Evolutionary conservation across 2,888 invertebrate genomes (phyloP).

Genomic region (Trissoscelio sp.): DNA sequence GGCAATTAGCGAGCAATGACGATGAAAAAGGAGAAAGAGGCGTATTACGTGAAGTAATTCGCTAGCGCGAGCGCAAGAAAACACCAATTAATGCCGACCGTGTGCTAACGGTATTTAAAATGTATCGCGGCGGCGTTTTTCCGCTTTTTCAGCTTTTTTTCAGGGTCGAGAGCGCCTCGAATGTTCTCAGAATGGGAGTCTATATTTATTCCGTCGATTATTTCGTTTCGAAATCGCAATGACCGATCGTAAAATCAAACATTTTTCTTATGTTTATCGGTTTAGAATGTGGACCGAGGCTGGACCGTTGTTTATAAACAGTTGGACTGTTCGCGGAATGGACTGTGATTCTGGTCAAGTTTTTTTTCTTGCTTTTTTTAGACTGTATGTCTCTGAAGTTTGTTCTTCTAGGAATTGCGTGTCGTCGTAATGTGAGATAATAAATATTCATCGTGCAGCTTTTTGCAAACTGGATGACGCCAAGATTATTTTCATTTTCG

Average conservation of each 20-base stretch:
- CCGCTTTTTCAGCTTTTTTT: conserved; percentile 26
- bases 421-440: conserved; percentile 29
- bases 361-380: no score
- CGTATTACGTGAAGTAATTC: conserved; percentile 17
- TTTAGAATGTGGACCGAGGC: conserved; percentile 35
- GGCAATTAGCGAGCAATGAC: conserved; percentile 25
- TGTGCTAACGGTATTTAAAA: conserved; percentile 34
- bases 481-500: conserved; percentile 65
- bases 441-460: conserved; percentile 55
- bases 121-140: conserved; percentile 28
- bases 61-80: conserved; percentile 23
- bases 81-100: conserved; percentile 30
- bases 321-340: conserved; percentile 27
- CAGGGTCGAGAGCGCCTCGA: conserved; percentile 33
- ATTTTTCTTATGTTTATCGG: conserved; percentile 19
- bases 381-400: no score
- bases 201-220: conserved; percentile 41
- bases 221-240: conserved; percentile 25
- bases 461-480: conserved; percentile 48
- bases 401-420: conserved; percentile 29
- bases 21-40: conserved; percentile 2
- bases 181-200: conserved; percentile 14
- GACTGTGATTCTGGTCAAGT: conserved; percentile 18
- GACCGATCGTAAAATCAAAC: conserved; percentile 29
- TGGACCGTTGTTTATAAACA: conserved; percentile 48